A percentile compares a stretch with the other conserved stretches of the same genome.
Evolutionary conservation across 2,888 invertebrate genomes (phyloP).

Genomic region (Bombylius major): DNA sequence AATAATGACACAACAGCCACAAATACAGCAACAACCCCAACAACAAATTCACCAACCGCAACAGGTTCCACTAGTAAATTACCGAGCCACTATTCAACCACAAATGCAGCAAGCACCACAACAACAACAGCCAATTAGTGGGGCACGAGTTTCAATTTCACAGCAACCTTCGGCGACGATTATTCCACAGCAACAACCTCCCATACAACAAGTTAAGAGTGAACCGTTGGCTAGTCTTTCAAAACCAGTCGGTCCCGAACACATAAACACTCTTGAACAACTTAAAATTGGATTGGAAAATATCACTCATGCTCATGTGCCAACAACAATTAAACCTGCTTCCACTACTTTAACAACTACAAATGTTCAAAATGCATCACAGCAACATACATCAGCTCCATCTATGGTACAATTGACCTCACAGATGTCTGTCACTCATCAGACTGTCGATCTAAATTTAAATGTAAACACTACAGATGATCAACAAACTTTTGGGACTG

Average conservation of each 20-base stretch:
- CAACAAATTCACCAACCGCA: neutral
- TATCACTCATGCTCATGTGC: conserved; percentile 41
- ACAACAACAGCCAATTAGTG: neutral
- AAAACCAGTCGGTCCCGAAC: conserved; percentile 32
- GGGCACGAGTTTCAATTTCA: neutral
- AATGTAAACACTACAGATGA: neutral
- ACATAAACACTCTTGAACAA: conserved; percentile 43
- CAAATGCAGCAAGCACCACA: neutral
- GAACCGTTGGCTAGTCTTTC: neutral
- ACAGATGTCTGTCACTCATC: conserved; percentile 5
- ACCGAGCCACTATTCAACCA: neutral
- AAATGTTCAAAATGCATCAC: neutral
- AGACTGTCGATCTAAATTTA: conserved; percentile 10
- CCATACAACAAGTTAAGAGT: neutral
- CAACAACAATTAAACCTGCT: conserved; percentile 12
- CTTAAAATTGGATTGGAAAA: conserved; percentile 45
- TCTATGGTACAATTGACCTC: neutral
- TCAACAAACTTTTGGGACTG: neutral
- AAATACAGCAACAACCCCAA: neutral
- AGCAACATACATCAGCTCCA: conserved; percentile 2
- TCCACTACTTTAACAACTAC: neutral
- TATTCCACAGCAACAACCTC: neutral
- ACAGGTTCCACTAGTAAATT: neutral
- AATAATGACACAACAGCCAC: neutral
- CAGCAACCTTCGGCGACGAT: neutral